Evolutionary conservation across 1,140 invertebrate genomes (phyloP), one percentile per base, ranked within the genome.

Genomic region (Rhizoglyphus robini): DNA sequence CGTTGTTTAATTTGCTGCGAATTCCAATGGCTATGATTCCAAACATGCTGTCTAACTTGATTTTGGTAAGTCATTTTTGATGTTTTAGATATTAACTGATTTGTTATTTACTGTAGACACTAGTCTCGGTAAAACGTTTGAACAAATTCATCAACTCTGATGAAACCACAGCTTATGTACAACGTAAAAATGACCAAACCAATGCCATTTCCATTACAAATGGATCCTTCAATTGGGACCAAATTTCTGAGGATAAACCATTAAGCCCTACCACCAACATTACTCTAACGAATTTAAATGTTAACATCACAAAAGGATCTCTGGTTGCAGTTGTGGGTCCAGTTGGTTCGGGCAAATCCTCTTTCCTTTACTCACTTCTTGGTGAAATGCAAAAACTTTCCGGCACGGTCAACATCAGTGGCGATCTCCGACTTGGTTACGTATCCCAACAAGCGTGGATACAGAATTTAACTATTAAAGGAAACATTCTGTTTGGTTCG

Each of bases 341-440:
- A 49, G 90, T 95, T 1, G 91, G 90, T 65, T 84, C 87, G 34
- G 92, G 91, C 30, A 95, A 96, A 79, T 90, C 86, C 71, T 92
- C 90, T 32, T 78, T 95, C 1, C 77, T 94, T 31, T 86, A 86
- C 20, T 88, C 90, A 2, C 77, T 91, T 51, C 79, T 95, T 0
- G 90, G 90, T 29, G 89, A 94, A 81, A 92, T 95, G 88, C 83
- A 88, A 63, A 88, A 84, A 77, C 70, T 82, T 1, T 82, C 81
- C n/a, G 89, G 90, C 29, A 76, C 81, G 65, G 86, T 92, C 20
- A 89, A 88, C 73, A 86, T 87, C 18, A 80, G 29, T 20, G 65
- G 62, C 1, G 27, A 60, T 51, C 23, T 68, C n/a, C 13, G n/a
- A 15, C n/a, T 72, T 3, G 67, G 71, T 8, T 79, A 78, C 66